A percentile compares a stretch with the other conserved stretches of the same genome.
phyloP scores from a whole-genome alignment of 1,140 invertebrate genomes.

The Euschistus heros region DNA sequence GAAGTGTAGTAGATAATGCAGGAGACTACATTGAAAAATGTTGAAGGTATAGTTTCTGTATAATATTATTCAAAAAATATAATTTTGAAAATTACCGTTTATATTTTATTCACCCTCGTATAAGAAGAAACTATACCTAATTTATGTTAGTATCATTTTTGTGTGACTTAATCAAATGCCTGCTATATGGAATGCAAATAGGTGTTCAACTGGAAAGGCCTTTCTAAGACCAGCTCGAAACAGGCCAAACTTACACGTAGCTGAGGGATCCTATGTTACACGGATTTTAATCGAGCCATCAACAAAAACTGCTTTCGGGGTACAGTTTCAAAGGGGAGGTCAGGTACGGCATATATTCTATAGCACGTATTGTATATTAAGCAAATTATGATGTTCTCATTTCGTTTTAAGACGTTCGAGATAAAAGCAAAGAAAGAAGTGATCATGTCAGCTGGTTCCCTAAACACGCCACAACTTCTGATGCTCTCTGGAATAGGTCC shows the following conservation, averaged over 20 bases:
- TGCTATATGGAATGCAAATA: background rate
- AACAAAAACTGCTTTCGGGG: constrained; percentile 45
- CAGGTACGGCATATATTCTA: constrained; percentile 32
- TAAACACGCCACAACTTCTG: constrained; percentile 47
- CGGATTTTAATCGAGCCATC: constrained; percentile 31
- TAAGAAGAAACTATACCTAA: too few species aligned
- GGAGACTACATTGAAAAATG: too few species aligned
- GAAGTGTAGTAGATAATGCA: too few species aligned
- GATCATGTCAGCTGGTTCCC: constrained; percentile 46
- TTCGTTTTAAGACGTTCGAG: background rate
- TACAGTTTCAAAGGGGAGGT: constrained; percentile 38
- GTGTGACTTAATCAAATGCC: too few species aligned
- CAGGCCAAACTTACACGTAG: constrained; percentile 44
- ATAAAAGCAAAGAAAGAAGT: constrained; percentile 43
- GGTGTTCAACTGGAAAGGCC: constrained; percentile 48
- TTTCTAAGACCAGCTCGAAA: constrained; percentile 44
- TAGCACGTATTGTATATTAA: background rate
- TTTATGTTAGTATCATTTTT: too few species aligned
- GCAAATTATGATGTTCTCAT: background rate
- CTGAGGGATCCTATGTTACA: constrained; percentile 23
- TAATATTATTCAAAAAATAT: too few species aligned
- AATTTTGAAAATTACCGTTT: too few species aligned
- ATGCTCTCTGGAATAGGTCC: constrained; percentile 63
- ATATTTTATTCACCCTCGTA: too few species aligned
- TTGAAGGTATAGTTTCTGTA: too few species aligned